Base-by-base conservation (phyloP, 2,113 vertebrate genomes). In the Bombycilla garrulus region DNA sequence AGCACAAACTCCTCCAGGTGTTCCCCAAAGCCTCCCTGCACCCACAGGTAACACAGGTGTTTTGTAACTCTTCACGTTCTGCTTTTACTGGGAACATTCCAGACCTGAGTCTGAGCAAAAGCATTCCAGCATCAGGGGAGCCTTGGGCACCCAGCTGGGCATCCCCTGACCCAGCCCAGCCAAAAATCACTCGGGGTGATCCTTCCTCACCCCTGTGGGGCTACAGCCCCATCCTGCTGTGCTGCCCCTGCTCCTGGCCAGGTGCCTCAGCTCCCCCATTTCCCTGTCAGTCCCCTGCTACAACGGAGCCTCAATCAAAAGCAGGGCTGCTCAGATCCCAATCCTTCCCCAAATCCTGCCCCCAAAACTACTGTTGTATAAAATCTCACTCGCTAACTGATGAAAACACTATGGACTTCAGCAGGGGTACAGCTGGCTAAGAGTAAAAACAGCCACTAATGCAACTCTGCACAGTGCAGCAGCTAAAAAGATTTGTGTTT, bases 231-330 rank as follows among this genome's bases (percentile, higher is more conserved):
- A 33, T 44, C 51, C 44, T 45, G 44, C 24, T 12, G 5, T 17
- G 77, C 5, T 53, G 69, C 29, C 50, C 40, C 64, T 36, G 47
- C 74, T 66, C 78, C 22, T 14, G 26, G 33, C 31, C 81, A 18
- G 40, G 9, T 10, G 26, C 5, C 81, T 36, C 28, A 24, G 17
- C 72, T 44, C 2, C 62, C 69, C 35, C 1, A 0, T 12, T 19
- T 12, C 16, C 58, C 17, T 42, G 10, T 21, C 3, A 29, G 2
- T 44, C 11, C 12, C 57, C 71, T 16, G 0, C 66, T 33, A 82
- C 70, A 45, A 4, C 12, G 1, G 38, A 72, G 54, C 72, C 65
- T 12, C 15, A 50, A n/a, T 18, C n/a, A 9, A 60, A 67, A 40
- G 70, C 86, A 76, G 21, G 24, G 76, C 61, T 81, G 38, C 4